Conservation (phyloP, 2,113 vertebrate species). For the Heptranchias perlo region DNA sequence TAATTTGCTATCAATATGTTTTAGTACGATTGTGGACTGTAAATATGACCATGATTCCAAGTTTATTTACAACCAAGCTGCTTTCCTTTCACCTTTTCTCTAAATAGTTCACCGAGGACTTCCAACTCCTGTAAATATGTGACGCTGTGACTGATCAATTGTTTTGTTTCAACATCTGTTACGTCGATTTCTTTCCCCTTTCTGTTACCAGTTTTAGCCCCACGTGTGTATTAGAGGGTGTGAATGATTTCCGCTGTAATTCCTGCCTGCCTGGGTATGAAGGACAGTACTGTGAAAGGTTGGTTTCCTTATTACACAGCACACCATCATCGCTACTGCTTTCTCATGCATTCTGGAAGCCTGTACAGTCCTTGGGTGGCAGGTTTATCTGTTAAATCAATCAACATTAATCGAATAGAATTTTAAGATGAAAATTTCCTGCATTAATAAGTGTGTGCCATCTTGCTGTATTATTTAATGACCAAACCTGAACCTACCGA, state of each 20-base stretch:
- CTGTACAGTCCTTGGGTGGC: background rate
- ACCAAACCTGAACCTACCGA: background rate
- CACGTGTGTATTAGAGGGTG: constrained; percentile 70
- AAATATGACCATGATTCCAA: background rate
- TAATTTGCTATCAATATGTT: background rate
- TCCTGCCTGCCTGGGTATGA: constrained; percentile 77
- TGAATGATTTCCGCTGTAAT: constrained; percentile 68
- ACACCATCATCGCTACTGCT: background rate
- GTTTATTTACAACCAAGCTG: background rate
- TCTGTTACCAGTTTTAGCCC: constrained; percentile 75
- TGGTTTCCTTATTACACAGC: constrained; percentile 25
- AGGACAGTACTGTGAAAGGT: constrained; percentile 87
- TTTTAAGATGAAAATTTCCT: background rate
- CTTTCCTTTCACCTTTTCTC: background rate
- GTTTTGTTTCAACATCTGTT: background rate
- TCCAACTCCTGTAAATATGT: background rate
- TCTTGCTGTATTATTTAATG: background rate
- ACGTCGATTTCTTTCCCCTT: constrained; percentile 39
- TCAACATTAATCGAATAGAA: background rate
- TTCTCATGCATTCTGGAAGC: background rate
- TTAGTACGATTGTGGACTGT: background rate
- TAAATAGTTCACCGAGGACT: background rate
- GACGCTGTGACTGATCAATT: background rate
- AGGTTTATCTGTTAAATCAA: background rate
- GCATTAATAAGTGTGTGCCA: background rate